Evolutionary conservation across 2,888 invertebrate species (phyloP).

Genomic region (Incurvaria masculella): DNA sequence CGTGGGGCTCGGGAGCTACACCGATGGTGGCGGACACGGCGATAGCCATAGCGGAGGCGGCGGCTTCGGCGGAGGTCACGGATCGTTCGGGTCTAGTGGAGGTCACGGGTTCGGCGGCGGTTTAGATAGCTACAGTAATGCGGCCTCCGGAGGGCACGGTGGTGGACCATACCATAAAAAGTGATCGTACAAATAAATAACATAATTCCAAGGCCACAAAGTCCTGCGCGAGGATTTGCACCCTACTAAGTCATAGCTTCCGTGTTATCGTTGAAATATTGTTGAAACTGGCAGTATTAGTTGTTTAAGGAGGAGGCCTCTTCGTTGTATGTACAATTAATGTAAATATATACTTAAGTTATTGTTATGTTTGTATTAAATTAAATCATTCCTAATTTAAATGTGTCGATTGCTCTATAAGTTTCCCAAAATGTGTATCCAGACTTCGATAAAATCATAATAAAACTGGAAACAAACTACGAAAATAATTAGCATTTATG

Average conservation of each 20-base stretch:
- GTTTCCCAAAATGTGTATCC: too few species aligned
- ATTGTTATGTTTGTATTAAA: constrained; percentile 30
- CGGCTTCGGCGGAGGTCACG: constrained; percentile 20
- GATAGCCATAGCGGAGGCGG: constrained; percentile 7
- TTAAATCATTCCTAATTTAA: neutral
- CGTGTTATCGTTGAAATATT: neutral
- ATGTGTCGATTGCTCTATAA: too few species aligned
- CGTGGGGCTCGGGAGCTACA: constrained; percentile 17
- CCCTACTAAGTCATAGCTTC: neutral
- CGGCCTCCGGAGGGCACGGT: constrained; percentile 41
- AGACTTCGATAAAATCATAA: too few species aligned
- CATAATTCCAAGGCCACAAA: too few species aligned
- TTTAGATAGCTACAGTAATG: constrained; percentile 44
- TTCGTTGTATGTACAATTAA: constrained; percentile 13
- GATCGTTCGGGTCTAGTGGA: constrained; percentile 17
- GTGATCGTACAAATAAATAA: constrained; percentile 17
- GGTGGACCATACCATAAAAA: constrained; percentile 45
- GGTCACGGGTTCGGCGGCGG: constrained; percentile 19
- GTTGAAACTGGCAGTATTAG: neutral
- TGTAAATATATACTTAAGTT: constrained; percentile 42
- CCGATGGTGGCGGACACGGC: constrained; percentile 13
- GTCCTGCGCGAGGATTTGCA: too few species aligned
- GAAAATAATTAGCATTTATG: too few species aligned
- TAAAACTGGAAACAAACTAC: too few species aligned
- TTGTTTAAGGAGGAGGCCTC: neutral